These are phyloP conservation scores for Chaetops frenatus DNA, from an alignment of 2,113 vertebrate genomes.

Conservation along the genomic window DNA sequence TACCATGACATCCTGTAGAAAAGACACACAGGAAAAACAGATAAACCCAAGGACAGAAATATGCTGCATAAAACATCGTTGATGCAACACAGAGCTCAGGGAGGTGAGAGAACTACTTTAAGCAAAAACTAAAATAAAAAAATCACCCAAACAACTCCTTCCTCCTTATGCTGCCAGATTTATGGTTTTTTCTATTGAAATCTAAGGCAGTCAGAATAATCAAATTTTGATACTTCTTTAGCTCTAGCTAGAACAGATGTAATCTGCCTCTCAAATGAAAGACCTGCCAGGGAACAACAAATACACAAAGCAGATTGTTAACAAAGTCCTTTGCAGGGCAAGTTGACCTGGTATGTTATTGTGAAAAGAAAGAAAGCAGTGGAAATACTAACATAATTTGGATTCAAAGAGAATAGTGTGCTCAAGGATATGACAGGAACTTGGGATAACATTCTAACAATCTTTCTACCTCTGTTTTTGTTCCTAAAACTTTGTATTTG, in stretches of 20 bases:
- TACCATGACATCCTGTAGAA: neutral
- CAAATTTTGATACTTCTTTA: neutral
- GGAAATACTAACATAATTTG: neutral
- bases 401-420: neutral
- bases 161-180: neutral
- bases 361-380: neutral
- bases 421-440: neutral
- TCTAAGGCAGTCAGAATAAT: neutral
- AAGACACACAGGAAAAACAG: neutral
- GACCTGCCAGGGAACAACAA: constrained; percentile 1
- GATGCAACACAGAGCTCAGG: neutral
- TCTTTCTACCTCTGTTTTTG: neutral
- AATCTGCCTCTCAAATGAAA: neutral
- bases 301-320: neutral
- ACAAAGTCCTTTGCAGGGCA: neutral
- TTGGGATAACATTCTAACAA: neutral
- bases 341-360: neutral
- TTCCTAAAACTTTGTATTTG: neutral
- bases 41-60: neutral
- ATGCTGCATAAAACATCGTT: neutral
- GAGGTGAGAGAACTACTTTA: neutral
- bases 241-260: neutral
- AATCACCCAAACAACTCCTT: neutral
- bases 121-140: neutral
- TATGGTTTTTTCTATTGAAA: constrained; percentile 6